Conservation (phyloP, 2,113 vertebrate species). For the Rhagologus leucostigma region DNA sequence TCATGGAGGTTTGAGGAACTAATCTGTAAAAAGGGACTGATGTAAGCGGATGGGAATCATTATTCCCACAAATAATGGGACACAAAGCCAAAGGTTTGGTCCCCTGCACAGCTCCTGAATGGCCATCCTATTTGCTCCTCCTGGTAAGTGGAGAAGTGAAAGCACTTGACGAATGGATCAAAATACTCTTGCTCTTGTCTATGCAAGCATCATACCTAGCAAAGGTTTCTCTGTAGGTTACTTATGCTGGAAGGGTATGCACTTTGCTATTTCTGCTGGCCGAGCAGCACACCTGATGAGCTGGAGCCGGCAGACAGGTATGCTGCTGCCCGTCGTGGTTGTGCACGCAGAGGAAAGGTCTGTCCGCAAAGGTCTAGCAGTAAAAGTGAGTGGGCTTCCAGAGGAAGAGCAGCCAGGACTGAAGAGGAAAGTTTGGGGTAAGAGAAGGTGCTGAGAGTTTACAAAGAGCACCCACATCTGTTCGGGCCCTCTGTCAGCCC, state of each 20-base stretch:
- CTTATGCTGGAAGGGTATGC: rapidly evolving
- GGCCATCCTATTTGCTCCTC: background rate
- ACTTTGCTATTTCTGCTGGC: background rate
- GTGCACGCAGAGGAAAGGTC: rapidly evolving
- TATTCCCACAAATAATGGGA: background rate
- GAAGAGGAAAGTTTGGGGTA: background rate
- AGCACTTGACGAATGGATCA: rapidly evolving
- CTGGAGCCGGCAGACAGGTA: background rate
- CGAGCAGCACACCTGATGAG: rapidly evolving
- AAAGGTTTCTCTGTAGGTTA: background rate
- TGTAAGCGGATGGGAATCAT: background rate
- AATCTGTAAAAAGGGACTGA: background rate
- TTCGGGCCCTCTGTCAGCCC: background rate
- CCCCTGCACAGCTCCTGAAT: too few species aligned
- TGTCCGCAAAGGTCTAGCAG: background rate
- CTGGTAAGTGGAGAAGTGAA: background rate
- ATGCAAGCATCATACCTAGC: background rate
- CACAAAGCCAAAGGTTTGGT: background rate
- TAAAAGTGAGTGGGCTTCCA: background rate
- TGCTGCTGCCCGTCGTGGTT: background rate
- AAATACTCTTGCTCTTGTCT: background rate
- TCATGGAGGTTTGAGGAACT: background rate
- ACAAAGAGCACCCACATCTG: background rate
- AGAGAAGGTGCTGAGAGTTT: background rate
- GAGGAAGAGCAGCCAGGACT: background rate